Base-by-base conservation (phyloP, 2,797 vertebrate genomes). In the Coreius guichenoti region DNA sequence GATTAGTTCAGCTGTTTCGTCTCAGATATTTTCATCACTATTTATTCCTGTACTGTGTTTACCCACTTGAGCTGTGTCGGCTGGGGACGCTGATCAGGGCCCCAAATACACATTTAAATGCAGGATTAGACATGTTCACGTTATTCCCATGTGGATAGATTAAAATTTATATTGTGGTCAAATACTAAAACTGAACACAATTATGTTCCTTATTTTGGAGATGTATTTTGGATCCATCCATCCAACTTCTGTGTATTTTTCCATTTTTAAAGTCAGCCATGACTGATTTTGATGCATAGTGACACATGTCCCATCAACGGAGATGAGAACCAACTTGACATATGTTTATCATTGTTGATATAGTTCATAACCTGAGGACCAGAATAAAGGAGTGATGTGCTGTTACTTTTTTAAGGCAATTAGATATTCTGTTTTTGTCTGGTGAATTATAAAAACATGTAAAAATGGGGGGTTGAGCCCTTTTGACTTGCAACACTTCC, bases 261-360 rank as follows among this genome's bases (percentile, higher is more conserved):
- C 56, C 75, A 90, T 91, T 91, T 92, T 91, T 89, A 91, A 92
- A 89, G 87, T 85, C 91, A 89, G 76, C 84, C 83, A 86, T 92
- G 82, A 88, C n/a, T 29, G 61, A 3, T 67, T 79, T 85, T 70
- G 13, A 80, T 61, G 14, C 17, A 70, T 19, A 36, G 26, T 45
- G 21, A 36, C 33, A 29, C 16, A 33, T 54, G 80, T 56, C 49
- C 80, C 67, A 29, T 49, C 13, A 72, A 67, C 6, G 6, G 49
- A 58, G n/a, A 51, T 17, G 8, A 56, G 68, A 81, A 70, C 33
- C 31, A 81, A 31, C 12, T 63, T 45, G 61, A 49, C n/a, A 13
- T 23, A 45, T 67, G 39, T 49, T 67, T 67, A 67, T 51, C 8
- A 23, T 49, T 19, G 56, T 79, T 43, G 9, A 51, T 80, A 16